A percentile compares a stretch with the other conserved stretches of the same genome.
phyloP scores from a whole-genome alignment of 2,113 vertebrate genomes.

The Pseudois nayaur region DNA sequence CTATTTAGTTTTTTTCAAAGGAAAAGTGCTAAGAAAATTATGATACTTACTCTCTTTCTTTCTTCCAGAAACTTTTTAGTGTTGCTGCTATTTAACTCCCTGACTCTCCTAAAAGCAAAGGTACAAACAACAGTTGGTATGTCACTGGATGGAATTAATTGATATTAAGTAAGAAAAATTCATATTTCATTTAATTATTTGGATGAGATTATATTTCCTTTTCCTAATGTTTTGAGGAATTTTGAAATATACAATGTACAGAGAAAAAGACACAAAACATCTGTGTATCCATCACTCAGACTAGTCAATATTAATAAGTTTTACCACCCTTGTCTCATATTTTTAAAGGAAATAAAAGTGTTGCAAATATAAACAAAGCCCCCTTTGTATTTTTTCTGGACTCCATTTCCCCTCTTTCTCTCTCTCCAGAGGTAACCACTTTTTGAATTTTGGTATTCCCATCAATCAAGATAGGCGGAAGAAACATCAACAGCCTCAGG shows the following conservation, averaged over 20 bases:
- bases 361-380: background rate
- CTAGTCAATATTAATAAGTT: background rate
- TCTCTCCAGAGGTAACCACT: background rate
- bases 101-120: constrained; percentile 88
- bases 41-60: constrained; percentile 91
- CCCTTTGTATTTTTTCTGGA: background rate
- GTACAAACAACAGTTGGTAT: constrained; percentile 36
- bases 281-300: background rate
- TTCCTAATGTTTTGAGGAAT: background rate
- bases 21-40: background rate
- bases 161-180: background rate
- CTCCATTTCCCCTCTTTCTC: background rate
- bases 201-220: background rate
- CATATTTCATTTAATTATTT: background rate
- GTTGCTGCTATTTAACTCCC: constrained; percentile 98
- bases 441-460: background rate
- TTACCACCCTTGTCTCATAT: background rate
- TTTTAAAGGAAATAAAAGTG: background rate
- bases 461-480: background rate
- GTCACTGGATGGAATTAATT: background rate
- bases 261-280: background rate
- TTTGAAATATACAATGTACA: background rate
- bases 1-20: constrained; percentile 15
- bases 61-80: constrained; percentile 99
- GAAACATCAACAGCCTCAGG: background rate